Base-by-base conservation (phyloP, 2,797 vertebrate genomes). In the Poeciliopsis infans region DNA sequence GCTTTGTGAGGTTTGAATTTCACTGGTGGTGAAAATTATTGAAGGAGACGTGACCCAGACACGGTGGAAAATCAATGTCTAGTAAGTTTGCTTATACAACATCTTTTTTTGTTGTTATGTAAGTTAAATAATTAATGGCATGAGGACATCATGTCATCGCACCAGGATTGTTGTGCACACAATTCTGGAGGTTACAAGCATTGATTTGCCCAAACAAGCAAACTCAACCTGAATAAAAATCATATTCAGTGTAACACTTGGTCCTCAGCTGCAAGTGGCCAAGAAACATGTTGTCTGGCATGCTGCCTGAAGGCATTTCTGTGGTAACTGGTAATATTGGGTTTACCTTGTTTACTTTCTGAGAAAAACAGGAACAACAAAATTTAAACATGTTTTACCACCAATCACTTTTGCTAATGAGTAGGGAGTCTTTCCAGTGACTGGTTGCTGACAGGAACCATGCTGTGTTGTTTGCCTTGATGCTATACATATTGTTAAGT, bases 271-370 rank as follows among this genome's bases (percentile, higher is more conserved):
- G 57, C n/a, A 61, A 31, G 33, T 39, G 18, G 61, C 15, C 15
- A 20, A 66, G 61, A 39, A 64, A 39, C 61, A 66, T 66, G 61
- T 33, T 47, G 20, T 47, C 31, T 72, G 82, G 61, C 72, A 61
- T 49, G 77, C 72, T 36, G 83, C 85, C 86, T 83, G 87, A 89
- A 81, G 81, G 76, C 81, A 81, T 86, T 84, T 83, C 85, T 74
- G 66, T 57, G 81, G 84, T 79, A 66, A 36, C 28, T 77, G 33
- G 23, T 16, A 71, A 83, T 66, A 55, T 59, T 75, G 71, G 5
- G 47, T 1, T n/a, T 51, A 74, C 71, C 61, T 82, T 81, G 33
- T 82, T 85, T 75, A 72, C 73, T 86, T 70, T 85, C 51, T 55
- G 57, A 81, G 45, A 86, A 36, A 53, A 53, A 53, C 28, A 5